Conservation (phyloP, 2,113 vertebrate genomes). For the Nothobranchius kuhntae region DNA sequence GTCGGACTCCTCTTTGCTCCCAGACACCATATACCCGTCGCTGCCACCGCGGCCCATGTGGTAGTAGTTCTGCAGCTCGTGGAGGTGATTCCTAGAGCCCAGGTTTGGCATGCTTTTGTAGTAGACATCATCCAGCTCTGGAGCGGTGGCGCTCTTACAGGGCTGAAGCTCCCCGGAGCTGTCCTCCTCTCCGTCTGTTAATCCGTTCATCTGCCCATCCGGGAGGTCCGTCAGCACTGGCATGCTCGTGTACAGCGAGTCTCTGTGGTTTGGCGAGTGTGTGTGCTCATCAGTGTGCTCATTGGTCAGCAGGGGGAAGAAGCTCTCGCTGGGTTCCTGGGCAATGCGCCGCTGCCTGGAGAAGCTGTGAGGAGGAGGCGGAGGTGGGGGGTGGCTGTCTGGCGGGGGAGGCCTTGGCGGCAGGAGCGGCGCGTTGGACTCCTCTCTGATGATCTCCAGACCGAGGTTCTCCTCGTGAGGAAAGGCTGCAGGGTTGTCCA, state of each 20-base stretch:
- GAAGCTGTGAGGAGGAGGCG: conserved; percentile 86
- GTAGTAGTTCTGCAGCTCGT: conserved; percentile 96
- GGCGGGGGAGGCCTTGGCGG: conserved; percentile 86
- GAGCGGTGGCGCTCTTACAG: conserved; percentile 83
- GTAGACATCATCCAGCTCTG: conserved; percentile 91
- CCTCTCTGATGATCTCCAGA: conserved; percentile 94
- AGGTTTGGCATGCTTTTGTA: conserved; percentile 99
- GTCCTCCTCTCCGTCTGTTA: conserved; percentile 83
- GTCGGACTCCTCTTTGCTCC: conserved; percentile 90
- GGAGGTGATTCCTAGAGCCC: conserved; percentile 92
- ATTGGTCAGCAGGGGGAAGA: conserved; percentile 94
- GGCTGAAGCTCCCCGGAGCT: conserved; percentile 82
- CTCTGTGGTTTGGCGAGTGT: conserved; percentile 85
- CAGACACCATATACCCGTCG: conserved; percentile 93
- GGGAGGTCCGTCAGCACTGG: conserved; percentile 89
- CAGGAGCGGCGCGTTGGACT: conserved; percentile 91
- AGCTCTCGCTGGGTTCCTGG: conserved; percentile 95
- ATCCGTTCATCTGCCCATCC: conserved; percentile 75
- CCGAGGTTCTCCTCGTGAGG: conserved; percentile 90
- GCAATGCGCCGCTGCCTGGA: conserved; percentile 86
- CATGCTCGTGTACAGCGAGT: conserved; percentile 98
- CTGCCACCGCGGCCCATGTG: conserved; percentile 97
- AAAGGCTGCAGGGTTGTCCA: conserved; percentile 88
- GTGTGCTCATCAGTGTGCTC: conserved; percentile 88
- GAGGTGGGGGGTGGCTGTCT: conserved; percentile 84